A percentile compares a stretch with the other conserved stretches of the same genome.
Evolutionary conservation across 2,888 invertebrate genomes (phyloP).

Genomic region (Limnephilus rhombicus): DNA sequence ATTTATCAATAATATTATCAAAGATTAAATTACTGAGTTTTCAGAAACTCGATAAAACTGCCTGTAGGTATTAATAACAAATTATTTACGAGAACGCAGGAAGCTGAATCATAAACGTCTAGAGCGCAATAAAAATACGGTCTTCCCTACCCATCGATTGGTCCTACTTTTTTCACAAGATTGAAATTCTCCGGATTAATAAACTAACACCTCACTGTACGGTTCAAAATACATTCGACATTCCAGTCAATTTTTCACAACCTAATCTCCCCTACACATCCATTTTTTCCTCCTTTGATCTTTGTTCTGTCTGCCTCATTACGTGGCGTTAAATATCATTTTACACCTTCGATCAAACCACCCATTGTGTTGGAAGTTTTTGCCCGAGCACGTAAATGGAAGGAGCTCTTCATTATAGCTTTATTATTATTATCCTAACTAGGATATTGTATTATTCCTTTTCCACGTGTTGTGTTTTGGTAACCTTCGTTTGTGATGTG

Average conservation of each 20-base stretch:
- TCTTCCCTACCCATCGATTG: slow-evolving; percentile 16
- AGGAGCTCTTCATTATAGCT: slow-evolving; percentile 46
- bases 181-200: slow-evolving; percentile 61
- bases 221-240: slow-evolving; percentile 65
- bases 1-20: no score
- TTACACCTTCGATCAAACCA: slow-evolving; percentile 66
- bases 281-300: slow-evolving; percentile 55
- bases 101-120: not conserved
- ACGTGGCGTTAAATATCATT: slow-evolving; percentile 64
- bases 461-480: not conserved
- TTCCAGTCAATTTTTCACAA: slow-evolving; percentile 65
- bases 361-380: slow-evolving; percentile 61
- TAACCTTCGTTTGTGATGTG: not conserved
- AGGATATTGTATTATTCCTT: not conserved
- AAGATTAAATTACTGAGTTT: not conserved
- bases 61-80: not conserved
- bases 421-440: not conserved
- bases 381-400: slow-evolving; percentile 56
- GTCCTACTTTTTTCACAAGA: slow-evolving; percentile 39
- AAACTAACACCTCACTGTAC: slow-evolving; percentile 61
- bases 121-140: not conserved
- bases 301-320: slow-evolving; percentile 61
- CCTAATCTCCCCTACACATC: slow-evolving; percentile 55
- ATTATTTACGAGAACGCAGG: not conserved
- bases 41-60: not conserved